phyloP scores from a whole-genome alignment of 2,797 vertebrate genomes.

The Molothrus aeneus region DNA sequence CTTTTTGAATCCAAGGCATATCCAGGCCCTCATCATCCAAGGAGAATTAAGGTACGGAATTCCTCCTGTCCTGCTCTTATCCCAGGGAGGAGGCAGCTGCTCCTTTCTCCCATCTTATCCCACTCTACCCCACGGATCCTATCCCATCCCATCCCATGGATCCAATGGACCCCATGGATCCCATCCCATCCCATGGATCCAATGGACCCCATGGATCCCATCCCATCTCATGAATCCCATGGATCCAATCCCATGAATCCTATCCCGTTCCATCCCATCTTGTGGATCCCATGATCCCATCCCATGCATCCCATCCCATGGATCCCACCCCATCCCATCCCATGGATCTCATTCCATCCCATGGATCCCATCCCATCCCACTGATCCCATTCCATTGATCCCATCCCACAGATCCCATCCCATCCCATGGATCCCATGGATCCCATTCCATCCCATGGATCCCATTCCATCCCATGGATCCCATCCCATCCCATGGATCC shows the following conservation, averaged over 20 bases:
- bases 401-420: no score
- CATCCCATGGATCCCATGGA: background rate
- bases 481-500: background rate
- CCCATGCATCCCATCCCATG: no score
- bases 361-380: background rate
- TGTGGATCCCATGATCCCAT: background rate
- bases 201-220: no score
- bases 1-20: constrained; percentile 59
- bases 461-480: no score
- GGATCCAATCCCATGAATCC: background rate
- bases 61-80: background rate
- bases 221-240: background rate
- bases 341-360: background rate
- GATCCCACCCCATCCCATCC: background rate
- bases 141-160: no score
- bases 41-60: constrained; percentile 68
- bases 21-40: constrained; percentile 74
- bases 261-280: background rate
- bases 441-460: no score
- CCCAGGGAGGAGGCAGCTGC: background rate
- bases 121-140: no score
- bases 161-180: no score
- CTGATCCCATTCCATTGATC: background rate
- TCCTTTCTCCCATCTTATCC: background rate
- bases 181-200: no score